Conservation (phyloP, 2,797 vertebrate genomes). For the Botia almorhae region DNA sequence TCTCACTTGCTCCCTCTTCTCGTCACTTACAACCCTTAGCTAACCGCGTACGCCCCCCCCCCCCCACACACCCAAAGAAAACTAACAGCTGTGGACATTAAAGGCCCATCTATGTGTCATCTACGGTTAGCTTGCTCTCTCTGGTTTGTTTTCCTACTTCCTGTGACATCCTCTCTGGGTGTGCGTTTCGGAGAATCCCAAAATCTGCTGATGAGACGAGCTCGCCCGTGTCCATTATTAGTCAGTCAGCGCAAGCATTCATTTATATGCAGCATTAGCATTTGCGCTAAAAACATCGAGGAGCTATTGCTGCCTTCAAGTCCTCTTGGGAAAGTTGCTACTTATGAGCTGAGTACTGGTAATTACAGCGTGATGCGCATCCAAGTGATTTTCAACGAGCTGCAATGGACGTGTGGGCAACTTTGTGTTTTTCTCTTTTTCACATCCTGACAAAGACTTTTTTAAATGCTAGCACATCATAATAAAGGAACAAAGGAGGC, state of each 20-base stretch:
- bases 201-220: conserved; percentile 67
- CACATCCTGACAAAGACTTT: conserved; percentile 15
- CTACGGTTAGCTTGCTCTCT: conserved; percentile 59
- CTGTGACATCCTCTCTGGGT: conserved; percentile 56
- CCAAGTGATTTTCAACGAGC: conserved; percentile 10
- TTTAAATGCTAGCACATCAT: conserved; percentile 3
- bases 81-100: conserved; percentile 70
- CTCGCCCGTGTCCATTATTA: conserved; percentile 43
- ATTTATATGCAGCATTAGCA: conserved; percentile 44
- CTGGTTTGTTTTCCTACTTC: conserved; percentile 21
- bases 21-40: conserved; percentile 59
- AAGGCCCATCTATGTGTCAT: conserved; percentile 76
- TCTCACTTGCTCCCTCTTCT: conserved; percentile 31
- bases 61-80: conserved; percentile 70
- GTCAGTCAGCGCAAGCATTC: conserved; percentile 39
- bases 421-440: not conserved
- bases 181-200: conserved; percentile 55
- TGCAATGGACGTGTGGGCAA: not conserved
- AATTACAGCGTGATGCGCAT: conserved; percentile 20
- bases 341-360: conserved; percentile 11
- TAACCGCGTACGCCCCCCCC: conserved; percentile 41
- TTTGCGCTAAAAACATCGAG: conserved; percentile 16
- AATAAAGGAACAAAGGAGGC: not conserved
- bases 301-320: conserved; percentile 4
- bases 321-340: conserved; percentile 12